A percentile compares a stretch with the other conserved stretches of the same genome.
Conservation (phyloP, 2,797 vertebrate species). For the Cephalopachus bancanus region DNA sequence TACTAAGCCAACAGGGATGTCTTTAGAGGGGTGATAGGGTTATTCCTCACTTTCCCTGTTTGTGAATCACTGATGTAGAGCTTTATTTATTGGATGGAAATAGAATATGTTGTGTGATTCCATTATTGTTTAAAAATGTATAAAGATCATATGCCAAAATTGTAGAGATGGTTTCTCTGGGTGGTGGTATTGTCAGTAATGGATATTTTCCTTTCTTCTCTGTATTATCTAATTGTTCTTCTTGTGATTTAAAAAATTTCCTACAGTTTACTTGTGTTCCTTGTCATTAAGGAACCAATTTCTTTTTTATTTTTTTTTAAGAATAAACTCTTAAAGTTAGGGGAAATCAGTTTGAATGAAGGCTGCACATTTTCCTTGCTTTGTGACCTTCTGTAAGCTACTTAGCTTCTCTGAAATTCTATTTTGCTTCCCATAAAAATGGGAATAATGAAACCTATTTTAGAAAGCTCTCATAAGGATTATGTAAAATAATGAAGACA, state of each 20-base stretch:
- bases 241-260: neutral
- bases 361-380: neutral
- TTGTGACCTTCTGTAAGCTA: conserved; percentile 28
- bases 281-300: neutral
- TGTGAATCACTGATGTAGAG: neutral
- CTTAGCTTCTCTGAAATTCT: conserved; percentile 26
- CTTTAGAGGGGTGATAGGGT: neutral
- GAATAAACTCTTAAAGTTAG: neutral
- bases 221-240: conserved; percentile 12
- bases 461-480: neutral
- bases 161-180: conserved; percentile 1
- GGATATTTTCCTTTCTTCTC: neutral
- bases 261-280: neutral
- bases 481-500: neutral
- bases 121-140: conserved; percentile 5
- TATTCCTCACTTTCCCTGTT: neutral
- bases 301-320: neutral
- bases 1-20: neutral
- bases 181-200: neutral
- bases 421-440: conserved; percentile 43
- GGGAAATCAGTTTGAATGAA: conserved; percentile 30
- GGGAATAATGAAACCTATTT: neutral
- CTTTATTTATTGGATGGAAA: conserved; percentile 8
- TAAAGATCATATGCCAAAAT: neutral
- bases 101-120: neutral